Base-by-base conservation (phyloP, 2,797 vertebrate species). In the Uromys caudimaculatus region DNA sequence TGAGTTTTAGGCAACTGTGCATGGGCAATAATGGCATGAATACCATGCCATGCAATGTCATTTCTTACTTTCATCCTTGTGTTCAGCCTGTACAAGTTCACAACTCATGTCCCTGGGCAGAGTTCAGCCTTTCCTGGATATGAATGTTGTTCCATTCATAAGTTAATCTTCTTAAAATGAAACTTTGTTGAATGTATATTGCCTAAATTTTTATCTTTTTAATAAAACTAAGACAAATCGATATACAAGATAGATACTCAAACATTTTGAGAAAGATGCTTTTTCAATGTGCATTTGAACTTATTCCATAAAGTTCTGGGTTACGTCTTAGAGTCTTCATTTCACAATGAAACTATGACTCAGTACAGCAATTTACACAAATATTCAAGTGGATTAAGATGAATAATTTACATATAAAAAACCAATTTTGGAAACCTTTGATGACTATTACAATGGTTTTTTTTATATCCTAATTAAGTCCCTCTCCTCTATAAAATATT, bases 371-470 rank as follows among this genome's bases (percentile, higher is more conserved):
- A 84, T 54, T 54, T 79, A 27, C 12, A 88, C 76, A n/a, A 58
- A 54, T 35, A 29, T 76, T 78, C 60, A 52, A 16, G 47, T 81
- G 77, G 90, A 84, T 83, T n/a, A 47, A 11, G 24, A 75, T 73
- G 6, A 4, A 95, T 86, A 93, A 92, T 24, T 21, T 62, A 60
- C 17, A 23, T 54, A 89, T 24, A 50, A 94, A 87, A 11, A 90
- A 94, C 76, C 3, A n/a, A 77, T 92, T 85, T 58, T 27, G 41
- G 71, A 84, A 87, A 3, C n/a, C 54, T n/a, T 50, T 87, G 60
- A 73, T n/a, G 6, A 79, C 83, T 58, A 56, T 0, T 0, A 12
- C 2, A 78, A 4, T 82, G 29, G 90, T 73, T 8, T 41, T 41
- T 13, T 10, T 4, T 83, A 27, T 83, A 83, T 5, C 4, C 24